Evolutionary conservation across 2,113 vertebrate species (phyloP), one percentile per base, ranked within the genome.

Genomic region (Prolemur simus): DNA sequence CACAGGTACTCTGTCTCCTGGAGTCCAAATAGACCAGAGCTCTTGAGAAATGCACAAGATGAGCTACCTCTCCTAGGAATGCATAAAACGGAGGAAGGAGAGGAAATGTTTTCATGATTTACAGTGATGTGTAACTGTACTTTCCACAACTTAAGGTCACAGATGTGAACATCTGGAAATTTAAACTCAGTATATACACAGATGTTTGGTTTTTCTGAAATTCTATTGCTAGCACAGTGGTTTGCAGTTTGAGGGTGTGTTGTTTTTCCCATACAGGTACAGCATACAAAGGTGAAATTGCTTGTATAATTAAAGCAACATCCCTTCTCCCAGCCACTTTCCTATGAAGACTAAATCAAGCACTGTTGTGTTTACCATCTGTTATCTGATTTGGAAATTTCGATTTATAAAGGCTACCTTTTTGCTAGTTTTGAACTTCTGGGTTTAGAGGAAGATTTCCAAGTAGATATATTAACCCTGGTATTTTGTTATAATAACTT

Each of bases 1-100:
- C 25, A 29, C 95, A 98, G 98, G 98, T 98, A 98, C 56, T 63
- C 9, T n/a, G 49, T 47, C 74, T 89, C 76, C 49, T 4, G 0
- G 34, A 21, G 32, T 74, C 49, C 47, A 37, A 15, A 34, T 2
- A 60, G 52, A 64, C 18, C 69, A 73, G 60, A n/a, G 47, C 21
- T 39, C 42, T 87, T 49, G 86, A 54, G 37, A 47, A 68, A 47
- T 5, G 23, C 0, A 1, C 6, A 83, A 47, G 74, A 83, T 27
- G 27, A 64, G 56, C 12, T 34, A 8, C 29, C 29, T 91, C 15
- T 77, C 32, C 6, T 32, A 71, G 66, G 49, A 76, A 56, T 12
- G 11, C 13, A 23, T 4, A 15, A 34, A 37, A 32, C 14, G 39
- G 42, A 73, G 52, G 60, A 58, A 63, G 68, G 42, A 56, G 32